Base-by-base conservation (phyloP, 2,797 vertebrate species). In the Pangasius larnaudii region DNA sequence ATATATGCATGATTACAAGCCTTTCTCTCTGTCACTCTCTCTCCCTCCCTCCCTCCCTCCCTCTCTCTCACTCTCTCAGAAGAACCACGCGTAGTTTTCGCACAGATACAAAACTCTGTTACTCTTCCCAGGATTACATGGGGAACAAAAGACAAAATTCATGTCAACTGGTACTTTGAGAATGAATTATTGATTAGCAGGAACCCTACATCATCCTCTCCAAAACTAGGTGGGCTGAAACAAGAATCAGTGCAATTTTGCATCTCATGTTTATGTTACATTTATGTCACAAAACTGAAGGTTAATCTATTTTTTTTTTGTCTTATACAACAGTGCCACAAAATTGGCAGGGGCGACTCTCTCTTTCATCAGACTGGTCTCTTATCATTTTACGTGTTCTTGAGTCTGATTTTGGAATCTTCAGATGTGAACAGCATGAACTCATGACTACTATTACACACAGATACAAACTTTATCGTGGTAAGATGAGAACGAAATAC, bases 401-500 rank as follows among this genome's bases (percentile, higher is more conserved):
- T 8, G 24, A 77, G 0, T 46, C 11, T 8, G n/a, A 94, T 69
- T 95, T 95, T 33, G 84, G 83, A 5, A 56, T 7, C 1, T 92
- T 93, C 88, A 0, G 0, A 5, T 94, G 89, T 80, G 9, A 6
- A 42, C 0, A 81, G 30, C 6, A 69, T 10, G 0, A 61, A 1
- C 9, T 16, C 1, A 0, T 56, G 2, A 0, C 1, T 0, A 0
- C 0, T 1, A 0, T 0, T 0, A 0, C 0, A 0, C 0, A 0
- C 0, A 1, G 0, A 0, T 95, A 91, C 78, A 75, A 0, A 11
- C 18, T 96, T 0, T 8, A 84, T 59, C 59, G 0, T 0, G 93
- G 95, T 96, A 91, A 93, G 94, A 42, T n/a, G 3, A 42, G 65
- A 56, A 81, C 46, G 78, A 3, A 14, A 82, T 63, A 61, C 3